phyloP scores from a whole-genome alignment of 2,797 vertebrate genomes.

The Notolabrus celidotus region DNA sequence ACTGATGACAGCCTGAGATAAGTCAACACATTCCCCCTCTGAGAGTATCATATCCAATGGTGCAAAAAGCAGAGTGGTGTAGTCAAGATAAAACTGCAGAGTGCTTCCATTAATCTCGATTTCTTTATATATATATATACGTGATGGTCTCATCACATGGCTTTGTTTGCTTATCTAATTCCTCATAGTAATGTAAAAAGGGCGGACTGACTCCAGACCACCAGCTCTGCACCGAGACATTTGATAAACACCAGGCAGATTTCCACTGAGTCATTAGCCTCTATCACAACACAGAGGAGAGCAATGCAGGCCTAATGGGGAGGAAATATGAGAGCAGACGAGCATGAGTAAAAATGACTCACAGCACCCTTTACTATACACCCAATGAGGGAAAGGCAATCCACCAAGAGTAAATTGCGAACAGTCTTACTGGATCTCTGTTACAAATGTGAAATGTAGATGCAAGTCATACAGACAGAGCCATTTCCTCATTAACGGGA shows the following conservation, averaged over 20 bases:
- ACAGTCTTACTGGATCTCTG: slow-evolving; percentile 46
- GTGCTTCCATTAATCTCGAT: slow-evolving; percentile 41
- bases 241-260: slow-evolving; percentile 78
- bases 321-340: slow-evolving; percentile 77
- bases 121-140: slow-evolving; percentile 40
- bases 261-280: slow-evolving; percentile 80
- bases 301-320: slow-evolving; percentile 69
- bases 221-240: slow-evolving; percentile 59
- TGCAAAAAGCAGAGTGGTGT: slow-evolving; percentile 50
- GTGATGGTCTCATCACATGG: slow-evolving; percentile 45
- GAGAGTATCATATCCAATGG: slow-evolving; percentile 57
- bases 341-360: slow-evolving; percentile 74
- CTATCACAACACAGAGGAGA: slow-evolving; percentile 77
- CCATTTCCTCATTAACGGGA: slow-evolving; percentile 68
- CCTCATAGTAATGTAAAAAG: slow-evolving; percentile 22
- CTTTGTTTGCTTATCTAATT: slow-evolving; percentile 49
- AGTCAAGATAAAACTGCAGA: slow-evolving; percentile 46
- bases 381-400: slow-evolving; percentile 50
- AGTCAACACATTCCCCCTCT: slow-evolving; percentile 53
- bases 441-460: slow-evolving; percentile 70
- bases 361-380: slow-evolving; percentile 50
- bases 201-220: slow-evolving; percentile 55
- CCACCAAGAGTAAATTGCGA: slow-evolving; percentile 64
- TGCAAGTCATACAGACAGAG: slow-evolving; percentile 46
- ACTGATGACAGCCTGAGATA: slow-evolving; percentile 55